These are phyloP conservation scores for Heteronetta atricapilla DNA, from an alignment of 2,113 vertebrate genomes.

Conservation along the genomic window DNA sequence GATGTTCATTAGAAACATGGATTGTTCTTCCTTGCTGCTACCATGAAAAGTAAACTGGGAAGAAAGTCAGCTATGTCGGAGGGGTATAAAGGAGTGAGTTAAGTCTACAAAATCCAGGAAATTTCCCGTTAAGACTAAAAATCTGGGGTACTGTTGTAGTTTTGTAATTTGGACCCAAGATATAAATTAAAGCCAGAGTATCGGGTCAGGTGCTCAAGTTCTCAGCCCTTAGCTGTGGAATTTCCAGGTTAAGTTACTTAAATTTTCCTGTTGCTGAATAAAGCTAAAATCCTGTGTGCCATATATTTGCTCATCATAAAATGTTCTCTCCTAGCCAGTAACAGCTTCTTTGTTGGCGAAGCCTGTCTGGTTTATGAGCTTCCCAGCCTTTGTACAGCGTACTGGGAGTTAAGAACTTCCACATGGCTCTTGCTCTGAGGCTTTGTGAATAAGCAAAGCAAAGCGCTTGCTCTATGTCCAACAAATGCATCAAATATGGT, in stretches of 20 bases:
- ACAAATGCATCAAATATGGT: slow-evolving; percentile 43
- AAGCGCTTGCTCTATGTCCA: background rate
- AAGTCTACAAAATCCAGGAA: slow-evolving; percentile 43
- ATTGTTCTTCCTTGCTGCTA: background rate
- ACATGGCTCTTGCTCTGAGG: slow-evolving; percentile 51
- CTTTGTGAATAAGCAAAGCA: slow-evolving; percentile 45
- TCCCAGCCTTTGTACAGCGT: slow-evolving; percentile 49
- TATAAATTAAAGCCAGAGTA: slow-evolving; percentile 3
- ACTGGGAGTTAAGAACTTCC: slow-evolving; percentile 63
- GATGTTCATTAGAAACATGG: slow-evolving; percentile 28
- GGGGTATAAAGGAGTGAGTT: background rate
- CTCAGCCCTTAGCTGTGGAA: slow-evolving; percentile 11
- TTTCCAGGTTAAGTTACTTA: slow-evolving; percentile 55
- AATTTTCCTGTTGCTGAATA: slow-evolving; percentile 49
- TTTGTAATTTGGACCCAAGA: background rate
- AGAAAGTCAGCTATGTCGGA: background rate
- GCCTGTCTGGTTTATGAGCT: slow-evolving; percentile 50
- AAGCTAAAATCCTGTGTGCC: slow-evolving; percentile 42
- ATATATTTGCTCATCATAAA: slow-evolving; percentile 67
- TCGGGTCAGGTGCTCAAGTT: slow-evolving; percentile 25
- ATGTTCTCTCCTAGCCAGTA: slow-evolving; percentile 51
- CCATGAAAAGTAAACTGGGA: background rate
- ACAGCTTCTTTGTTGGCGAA: slow-evolving; percentile 62
- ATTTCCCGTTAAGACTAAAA: slow-evolving; percentile 34
- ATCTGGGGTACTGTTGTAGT: background rate